phyloP scores from a whole-genome alignment of 2,888 invertebrate species.

The Morpho helenor region DNA sequence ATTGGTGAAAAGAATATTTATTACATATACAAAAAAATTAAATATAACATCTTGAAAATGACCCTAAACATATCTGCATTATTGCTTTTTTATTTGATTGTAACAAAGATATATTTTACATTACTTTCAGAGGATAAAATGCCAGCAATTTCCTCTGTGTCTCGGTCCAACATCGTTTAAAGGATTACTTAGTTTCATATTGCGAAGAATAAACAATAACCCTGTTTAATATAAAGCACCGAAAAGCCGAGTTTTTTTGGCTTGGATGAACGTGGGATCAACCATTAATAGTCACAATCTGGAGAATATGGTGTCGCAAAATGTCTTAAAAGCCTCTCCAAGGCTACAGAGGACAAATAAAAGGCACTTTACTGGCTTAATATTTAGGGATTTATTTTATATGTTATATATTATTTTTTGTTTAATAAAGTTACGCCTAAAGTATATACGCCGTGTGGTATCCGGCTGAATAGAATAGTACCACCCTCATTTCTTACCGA shows the following conservation, averaged over 20 bases:
- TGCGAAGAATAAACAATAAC: constrained; percentile 1
- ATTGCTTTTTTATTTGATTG: too few relatives aligned
- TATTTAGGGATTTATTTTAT: constrained; percentile 15
- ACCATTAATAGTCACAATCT: constrained; percentile 11
- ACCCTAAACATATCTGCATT: too few relatives aligned
- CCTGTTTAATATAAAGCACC: background rate
- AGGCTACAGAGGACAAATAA: constrained; percentile 34
- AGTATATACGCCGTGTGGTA: too few relatives aligned
- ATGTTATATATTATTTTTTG: background rate
- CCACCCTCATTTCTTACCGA: too few relatives aligned
- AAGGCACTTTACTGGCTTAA: constrained; percentile 33
- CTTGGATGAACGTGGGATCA: constrained; percentile 8
- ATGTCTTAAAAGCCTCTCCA: constrained; percentile 31
- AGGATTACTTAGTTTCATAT: constrained; percentile 4
- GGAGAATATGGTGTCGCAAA: constrained; percentile 29
- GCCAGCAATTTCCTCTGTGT: background rate
- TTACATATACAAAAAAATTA: too few relatives aligned
- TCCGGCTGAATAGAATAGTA: too few relatives aligned
- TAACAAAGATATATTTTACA: background rate
- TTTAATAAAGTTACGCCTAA: too few relatives aligned
- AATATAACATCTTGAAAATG: too few relatives aligned
- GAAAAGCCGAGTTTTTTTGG: background rate
- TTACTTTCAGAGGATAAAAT: background rate
- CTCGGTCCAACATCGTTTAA: background rate
- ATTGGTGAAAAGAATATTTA: too few relatives aligned